Conservation (phyloP, 2,797 vertebrate genomes). For the Stomatorhinus walkeri region DNA sequence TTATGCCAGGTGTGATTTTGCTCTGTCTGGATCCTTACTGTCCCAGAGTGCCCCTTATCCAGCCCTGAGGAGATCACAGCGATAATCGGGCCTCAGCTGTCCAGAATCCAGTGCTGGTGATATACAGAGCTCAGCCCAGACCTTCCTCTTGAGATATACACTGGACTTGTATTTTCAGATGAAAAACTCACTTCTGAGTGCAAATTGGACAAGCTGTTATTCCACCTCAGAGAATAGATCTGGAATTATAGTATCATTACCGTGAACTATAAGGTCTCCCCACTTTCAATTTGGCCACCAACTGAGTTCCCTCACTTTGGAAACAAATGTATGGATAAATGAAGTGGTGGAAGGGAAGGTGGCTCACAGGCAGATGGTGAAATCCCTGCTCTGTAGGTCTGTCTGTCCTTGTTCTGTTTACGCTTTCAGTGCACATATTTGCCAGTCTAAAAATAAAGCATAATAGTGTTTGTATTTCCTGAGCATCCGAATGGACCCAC, state of each 20-base stretch:
- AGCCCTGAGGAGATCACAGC: not conserved
- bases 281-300: not conserved
- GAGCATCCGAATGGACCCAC: not conserved
- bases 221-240: conserved; percentile 14
- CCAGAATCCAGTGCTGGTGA: not conserved
- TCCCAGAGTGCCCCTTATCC: not conserved
- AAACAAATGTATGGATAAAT: conserved; percentile 23
- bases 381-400: not conserved
- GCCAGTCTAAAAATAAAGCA: not conserved
- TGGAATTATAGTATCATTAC: conserved; percentile 22
- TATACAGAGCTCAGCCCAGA: not conserved
- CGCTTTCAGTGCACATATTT: not conserved
- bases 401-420: not conserved
- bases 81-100: not conserved
- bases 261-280: not conserved
- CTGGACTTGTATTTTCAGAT: not conserved
- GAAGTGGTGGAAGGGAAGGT: conserved; percentile 13
- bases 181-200: conserved; percentile 11
- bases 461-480: not conserved
- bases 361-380: not conserved
- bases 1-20: not conserved
- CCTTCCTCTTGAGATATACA: not conserved
- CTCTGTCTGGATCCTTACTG: not conserved
- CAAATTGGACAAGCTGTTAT: conserved; percentile 31
- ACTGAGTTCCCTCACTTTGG: not conserved